A percentile compares a stretch with the other conserved stretches of the same genome.
Conservation (phyloP, 2,888 invertebrate species). For the Adelphocoris suturalis region DNA sequence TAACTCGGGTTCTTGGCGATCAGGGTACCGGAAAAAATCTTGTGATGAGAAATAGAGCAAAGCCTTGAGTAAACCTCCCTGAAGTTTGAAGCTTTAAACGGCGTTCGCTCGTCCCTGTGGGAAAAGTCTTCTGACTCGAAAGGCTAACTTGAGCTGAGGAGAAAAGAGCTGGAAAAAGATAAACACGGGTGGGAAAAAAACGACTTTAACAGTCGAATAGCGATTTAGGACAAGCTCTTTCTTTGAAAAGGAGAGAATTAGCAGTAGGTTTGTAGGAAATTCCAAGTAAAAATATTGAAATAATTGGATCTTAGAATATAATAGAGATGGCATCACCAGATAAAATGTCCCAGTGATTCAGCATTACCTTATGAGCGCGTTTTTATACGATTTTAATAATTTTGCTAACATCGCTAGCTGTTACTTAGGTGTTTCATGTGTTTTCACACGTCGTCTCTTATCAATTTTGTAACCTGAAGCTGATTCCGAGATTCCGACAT, state of each 20-base stretch:
- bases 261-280: background rate
- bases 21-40: background rate
- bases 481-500: too few species aligned
- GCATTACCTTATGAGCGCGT: too few species aligned
- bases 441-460: too few species aligned
- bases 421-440: too few species aligned
- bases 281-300: background rate
- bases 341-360: too few species aligned
- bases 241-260: background rate
- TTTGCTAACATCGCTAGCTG: too few species aligned
- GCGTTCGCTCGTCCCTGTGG: conserved; percentile 15
- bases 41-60: background rate
- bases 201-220: conserved; percentile 50
- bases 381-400: too few species aligned
- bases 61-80: conserved; percentile 41
- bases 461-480: too few species aligned
- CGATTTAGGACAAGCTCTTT: conserved; percentile 38
- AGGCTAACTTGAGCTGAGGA: conserved; percentile 48
- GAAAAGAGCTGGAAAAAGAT: conserved; percentile 51
- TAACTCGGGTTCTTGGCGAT: background rate
- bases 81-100: conserved; percentile 50
- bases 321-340: too few species aligned
- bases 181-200: conserved; percentile 45
- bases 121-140: conserved; percentile 45
- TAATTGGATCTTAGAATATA: too few species aligned